Percentiles rank a stretch among this genome's conserved stretches.
These are phyloP conservation scores for Drosophila mimica DNA, from an alignment of 2,888 invertebrate species.

Conservation along the genomic window DNA sequence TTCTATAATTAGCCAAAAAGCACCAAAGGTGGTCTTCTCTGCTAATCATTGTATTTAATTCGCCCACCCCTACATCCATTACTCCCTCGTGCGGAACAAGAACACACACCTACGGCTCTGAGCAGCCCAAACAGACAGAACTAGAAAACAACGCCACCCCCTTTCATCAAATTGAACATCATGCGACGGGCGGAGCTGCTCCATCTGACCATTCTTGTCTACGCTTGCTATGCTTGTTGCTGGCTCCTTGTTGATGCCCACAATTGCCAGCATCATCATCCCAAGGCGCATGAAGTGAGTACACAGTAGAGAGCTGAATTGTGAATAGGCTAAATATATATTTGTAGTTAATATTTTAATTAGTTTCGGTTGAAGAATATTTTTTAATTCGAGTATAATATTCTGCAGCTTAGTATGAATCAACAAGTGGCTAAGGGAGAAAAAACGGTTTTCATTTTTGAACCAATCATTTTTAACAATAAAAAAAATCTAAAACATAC, in stretches of 20 bases:
- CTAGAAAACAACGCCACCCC: conserved; percentile 14
- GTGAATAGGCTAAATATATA: neutral
- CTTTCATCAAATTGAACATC: conserved; percentile 4
- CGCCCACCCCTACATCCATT: neutral
- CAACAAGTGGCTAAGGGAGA: neutral
- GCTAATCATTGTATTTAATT: conserved; percentile 2
- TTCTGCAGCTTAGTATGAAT: neutral
- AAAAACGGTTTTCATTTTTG: neutral
- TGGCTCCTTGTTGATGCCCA: conserved; percentile 56
- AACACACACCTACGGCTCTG: neutral
- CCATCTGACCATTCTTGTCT: conserved; percentile 32
- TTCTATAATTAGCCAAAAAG: conserved; percentile 48
- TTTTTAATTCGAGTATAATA: neutral
- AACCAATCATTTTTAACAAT: neutral
- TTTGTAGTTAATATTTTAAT: neutral
- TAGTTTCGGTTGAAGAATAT: neutral
- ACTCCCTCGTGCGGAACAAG: neutral
- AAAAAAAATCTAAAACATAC: neutral
- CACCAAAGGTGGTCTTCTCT: conserved; percentile 3
- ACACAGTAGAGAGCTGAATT: neutral
- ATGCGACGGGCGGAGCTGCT: conserved; percentile 36
- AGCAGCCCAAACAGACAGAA: neutral
- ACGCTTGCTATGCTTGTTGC: conserved; percentile 36
- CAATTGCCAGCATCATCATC: conserved; percentile 89
- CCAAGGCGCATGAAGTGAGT: conserved; percentile 88